phyloP scores from a whole-genome alignment of 2,888 invertebrate genomes.

The Hoplodrina blanda region DNA sequence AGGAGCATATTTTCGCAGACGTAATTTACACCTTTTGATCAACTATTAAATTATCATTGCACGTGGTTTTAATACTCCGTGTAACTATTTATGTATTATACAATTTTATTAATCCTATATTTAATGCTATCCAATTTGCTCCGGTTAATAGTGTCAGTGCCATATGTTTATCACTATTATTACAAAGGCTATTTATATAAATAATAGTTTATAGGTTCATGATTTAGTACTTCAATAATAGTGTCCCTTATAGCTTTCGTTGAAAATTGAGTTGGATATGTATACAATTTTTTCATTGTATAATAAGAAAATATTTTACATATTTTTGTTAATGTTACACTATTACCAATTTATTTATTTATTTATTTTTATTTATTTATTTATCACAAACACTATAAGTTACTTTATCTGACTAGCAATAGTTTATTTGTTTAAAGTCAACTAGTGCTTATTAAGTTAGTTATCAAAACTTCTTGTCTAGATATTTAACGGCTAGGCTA shows the following conservation, averaged over 20 bases:
- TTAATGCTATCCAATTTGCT: constrained; percentile 36
- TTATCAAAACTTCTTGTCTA: too few species aligned
- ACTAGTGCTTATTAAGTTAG: too few species aligned
- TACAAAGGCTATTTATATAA: constrained; percentile 53
- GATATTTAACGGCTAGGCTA: too few species aligned
- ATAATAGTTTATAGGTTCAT: constrained; percentile 34
- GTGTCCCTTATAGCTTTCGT: constrained; percentile 17
- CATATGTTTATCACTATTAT: constrained; percentile 48
- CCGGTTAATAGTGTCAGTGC: constrained; percentile 58
- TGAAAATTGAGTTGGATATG: constrained; percentile 1
- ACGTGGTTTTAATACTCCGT: background rate
- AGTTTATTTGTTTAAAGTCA: background rate
- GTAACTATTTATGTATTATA: constrained; percentile 8
- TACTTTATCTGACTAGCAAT: background rate
- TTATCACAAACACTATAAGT: too few species aligned
- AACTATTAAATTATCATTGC: constrained; percentile 3
- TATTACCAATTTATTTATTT: too few species aligned
- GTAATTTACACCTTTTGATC: constrained; percentile 14
- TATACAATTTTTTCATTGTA: background rate
- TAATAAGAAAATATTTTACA: too few species aligned
- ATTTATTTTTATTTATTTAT: too few species aligned
- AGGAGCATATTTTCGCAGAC: constrained; percentile 2
- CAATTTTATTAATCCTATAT: constrained; percentile 17
- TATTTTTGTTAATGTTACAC: too few species aligned
- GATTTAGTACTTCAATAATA: constrained; percentile 22